Conservation (phyloP, 2,888 invertebrate species). For the Hydrotaea diabolus region DNA sequence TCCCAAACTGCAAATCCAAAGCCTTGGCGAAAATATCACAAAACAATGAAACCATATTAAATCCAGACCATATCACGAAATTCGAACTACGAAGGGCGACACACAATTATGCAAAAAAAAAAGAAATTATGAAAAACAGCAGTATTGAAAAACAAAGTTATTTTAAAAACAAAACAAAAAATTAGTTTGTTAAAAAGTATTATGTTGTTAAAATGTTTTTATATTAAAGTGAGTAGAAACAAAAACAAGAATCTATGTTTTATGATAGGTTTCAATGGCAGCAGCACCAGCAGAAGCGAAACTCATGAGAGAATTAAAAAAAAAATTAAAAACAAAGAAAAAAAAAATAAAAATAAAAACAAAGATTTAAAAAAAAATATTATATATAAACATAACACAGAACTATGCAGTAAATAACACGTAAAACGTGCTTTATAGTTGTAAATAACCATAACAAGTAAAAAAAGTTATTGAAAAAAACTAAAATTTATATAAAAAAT, state of each 20-base stretch:
- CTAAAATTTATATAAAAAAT: neutral
- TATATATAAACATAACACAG: neutral
- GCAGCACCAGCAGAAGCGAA: neutral
- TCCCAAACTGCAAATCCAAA: too few relatives aligned
- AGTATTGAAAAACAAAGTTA: constrained; percentile 23
- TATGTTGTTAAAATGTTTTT: constrained; percentile 27
- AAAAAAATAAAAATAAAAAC: neutral
- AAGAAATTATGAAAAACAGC: neutral
- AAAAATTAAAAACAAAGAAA: neutral
- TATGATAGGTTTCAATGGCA: constrained; percentile 42
- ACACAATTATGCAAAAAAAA: neutral
- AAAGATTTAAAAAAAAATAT: neutral
- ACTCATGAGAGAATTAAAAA: neutral
- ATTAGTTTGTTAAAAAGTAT: neutral
- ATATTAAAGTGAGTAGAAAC: constrained; percentile 1
- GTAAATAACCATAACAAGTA: constrained; percentile 36
- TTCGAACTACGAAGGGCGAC: neutral
- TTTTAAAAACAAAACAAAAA: neutral
- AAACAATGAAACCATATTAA: too few relatives aligned
- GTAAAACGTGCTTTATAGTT: constrained; percentile 43
- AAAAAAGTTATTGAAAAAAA: neutral
- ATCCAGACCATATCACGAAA: too few relatives aligned
- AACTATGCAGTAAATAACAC: constrained; percentile 27
- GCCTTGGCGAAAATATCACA: too few relatives aligned
- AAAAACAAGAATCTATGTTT: constrained; percentile 34